Evolutionary conservation across 2,113 vertebrate genomes (phyloP).

Genomic region (Oryzias celebensis): DNA sequence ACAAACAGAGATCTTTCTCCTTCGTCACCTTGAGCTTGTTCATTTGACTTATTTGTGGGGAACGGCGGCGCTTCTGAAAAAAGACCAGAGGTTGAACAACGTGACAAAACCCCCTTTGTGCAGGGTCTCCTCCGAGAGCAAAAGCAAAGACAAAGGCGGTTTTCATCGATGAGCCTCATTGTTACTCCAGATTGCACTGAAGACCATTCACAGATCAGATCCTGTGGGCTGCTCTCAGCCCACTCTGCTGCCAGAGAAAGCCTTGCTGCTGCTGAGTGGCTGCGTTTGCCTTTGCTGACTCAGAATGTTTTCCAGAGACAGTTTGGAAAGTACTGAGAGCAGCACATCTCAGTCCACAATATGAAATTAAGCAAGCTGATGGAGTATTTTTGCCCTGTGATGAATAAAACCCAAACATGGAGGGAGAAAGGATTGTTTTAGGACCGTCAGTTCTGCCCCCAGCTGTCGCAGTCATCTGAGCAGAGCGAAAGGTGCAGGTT

Average conservation of each 20-base stretch:
- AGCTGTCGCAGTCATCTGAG: constrained; percentile 11
- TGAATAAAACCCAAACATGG: constrained; percentile 45
- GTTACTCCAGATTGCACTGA: constrained; percentile 40
- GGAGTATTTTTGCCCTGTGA: constrained; percentile 39
- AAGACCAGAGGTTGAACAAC: constrained; percentile 19
- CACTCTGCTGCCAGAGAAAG: constrained; percentile 40
- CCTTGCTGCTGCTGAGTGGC: constrained; percentile 30
- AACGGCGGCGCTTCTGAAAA: constrained; percentile 26
- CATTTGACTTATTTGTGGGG: constrained; percentile 33
- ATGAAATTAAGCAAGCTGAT: constrained; percentile 50
- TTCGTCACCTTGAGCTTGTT: constrained; percentile 23
- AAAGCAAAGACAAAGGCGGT: constrained; percentile 60
- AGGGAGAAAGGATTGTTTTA: constrained; percentile 30
- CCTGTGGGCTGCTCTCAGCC: constrained; percentile 34
- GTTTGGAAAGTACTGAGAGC: constrained; percentile 54
- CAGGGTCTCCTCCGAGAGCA: constrained; percentile 40
- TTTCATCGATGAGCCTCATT: constrained; percentile 59
- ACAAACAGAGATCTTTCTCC: not conserved
- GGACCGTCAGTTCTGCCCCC: constrained; percentile 1
- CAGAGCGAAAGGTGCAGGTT: constrained; percentile 17
- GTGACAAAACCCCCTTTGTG: constrained; percentile 65
- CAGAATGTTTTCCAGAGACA: constrained; percentile 54
- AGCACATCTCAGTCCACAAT: constrained; percentile 58
- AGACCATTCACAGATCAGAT: constrained; percentile 54
- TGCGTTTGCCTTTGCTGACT: constrained; percentile 62